Conservation (phyloP, 2,113 vertebrate species). For the Lepus timidus region DNA sequence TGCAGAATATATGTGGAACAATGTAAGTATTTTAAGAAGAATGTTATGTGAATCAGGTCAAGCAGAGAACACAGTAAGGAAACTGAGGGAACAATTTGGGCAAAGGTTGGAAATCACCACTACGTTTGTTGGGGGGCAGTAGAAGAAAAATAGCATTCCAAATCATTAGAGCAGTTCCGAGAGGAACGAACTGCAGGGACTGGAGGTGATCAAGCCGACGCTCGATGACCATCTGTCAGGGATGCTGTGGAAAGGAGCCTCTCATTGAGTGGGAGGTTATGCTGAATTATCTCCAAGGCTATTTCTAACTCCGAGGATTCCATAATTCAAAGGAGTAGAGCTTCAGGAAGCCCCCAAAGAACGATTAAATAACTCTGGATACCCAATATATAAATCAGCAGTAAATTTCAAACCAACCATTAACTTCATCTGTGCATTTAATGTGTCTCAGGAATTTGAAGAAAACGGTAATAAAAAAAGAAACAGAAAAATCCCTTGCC, state of each 20-base stretch:
- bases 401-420: constrained; percentile 73
- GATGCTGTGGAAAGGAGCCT: not conserved
- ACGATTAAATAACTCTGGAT: constrained; percentile 55
- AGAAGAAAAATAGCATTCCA: not conserved
- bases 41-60: not conserved
- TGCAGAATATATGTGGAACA: not conserved
- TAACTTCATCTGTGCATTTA: constrained; percentile 72
- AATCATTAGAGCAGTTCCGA: not conserved
- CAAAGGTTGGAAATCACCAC: not conserved
- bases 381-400: constrained; percentile 44
- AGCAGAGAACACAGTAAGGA: not conserved
- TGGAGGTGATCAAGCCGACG: not conserved
- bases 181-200: not conserved
- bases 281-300: constrained; percentile 56
- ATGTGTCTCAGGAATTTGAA: constrained; percentile 68
- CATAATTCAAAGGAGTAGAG: constrained; percentile 45
- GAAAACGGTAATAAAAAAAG: constrained; percentile 55
- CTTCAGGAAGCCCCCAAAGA: constrained; percentile 49
- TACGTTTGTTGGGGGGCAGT: not conserved
- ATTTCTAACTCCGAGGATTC: constrained; percentile 51
- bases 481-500: constrained; percentile 54
- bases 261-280: constrained; percentile 64
- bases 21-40: not conserved
- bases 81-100: not conserved
- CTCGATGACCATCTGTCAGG: constrained; percentile 46